Base-by-base conservation (phyloP, 2,797 vertebrate species). In the Centropyge bicolor region DNA sequence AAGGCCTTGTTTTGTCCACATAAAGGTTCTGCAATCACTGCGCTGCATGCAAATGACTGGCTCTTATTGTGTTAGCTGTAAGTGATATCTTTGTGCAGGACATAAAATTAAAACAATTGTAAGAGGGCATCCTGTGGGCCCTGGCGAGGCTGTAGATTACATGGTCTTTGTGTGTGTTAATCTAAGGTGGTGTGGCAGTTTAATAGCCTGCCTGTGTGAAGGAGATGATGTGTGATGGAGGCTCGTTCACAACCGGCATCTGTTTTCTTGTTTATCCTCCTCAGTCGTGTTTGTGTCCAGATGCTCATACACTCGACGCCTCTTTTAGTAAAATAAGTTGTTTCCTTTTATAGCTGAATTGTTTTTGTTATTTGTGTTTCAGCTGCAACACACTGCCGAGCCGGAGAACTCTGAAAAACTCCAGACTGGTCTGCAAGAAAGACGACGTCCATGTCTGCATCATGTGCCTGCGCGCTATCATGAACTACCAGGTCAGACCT, bases 371-470 rank as follows among this genome's bases (percentile, higher is more conserved):
- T 49, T 59, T 60, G 3, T 68, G 40, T 55, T 72, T 79, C 78
- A 99, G 98, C 80, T 97, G 94, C 11, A 99, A 97, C 92, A 98
- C 98, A 0, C 91, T 99, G 88, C 97, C 98, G 1, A 98, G 97
- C 92, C 93, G 98, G 78, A 96, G 97, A 77, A 99, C 98, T 0
- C 92, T 99, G 56, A 99, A 99, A 76, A 99, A 99, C 86, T 99
- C 98, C 88, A 93, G 98, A 81, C 83, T 99, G 88, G 96, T 99
- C 83, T 97, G 97, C 85, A 99, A 98, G 88, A 99, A 99, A 88
- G 98, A 99, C 7, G 98, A 99, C 0, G 98, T 99, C 22, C 98
- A 99, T 0, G 98, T 99, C 75, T 99, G 98, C 94, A 97, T 99
- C 95, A 99, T 99, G 98, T 99, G 98, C 91, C 92, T 99, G 22